Conservation (phyloP, 2,888 invertebrate species). For the Neocrepidodera transversa region DNA sequence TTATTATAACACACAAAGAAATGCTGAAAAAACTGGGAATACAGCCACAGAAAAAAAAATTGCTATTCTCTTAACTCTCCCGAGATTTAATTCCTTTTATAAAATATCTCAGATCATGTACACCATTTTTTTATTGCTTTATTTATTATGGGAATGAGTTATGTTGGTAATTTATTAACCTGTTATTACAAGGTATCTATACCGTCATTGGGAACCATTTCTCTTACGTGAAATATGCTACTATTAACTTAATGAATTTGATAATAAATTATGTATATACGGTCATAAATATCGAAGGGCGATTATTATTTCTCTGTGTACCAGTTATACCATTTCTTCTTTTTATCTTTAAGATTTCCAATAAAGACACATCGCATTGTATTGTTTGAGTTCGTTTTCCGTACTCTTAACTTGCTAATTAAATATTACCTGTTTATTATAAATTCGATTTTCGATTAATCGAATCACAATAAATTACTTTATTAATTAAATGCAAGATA, state of each 20-base stretch:
- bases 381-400: no score
- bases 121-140: conserved; percentile 29
- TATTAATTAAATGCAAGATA: no score
- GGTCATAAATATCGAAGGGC: conserved; percentile 23
- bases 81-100: neutral
- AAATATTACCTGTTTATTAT: no score
- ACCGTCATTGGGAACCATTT: conserved; percentile 38
- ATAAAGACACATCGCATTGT: no score
- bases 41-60: no score
- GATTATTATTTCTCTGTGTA: conserved; percentile 13
- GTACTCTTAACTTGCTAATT: no score
- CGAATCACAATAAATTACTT: no score
- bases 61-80: no score
- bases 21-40: no score
- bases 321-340: neutral
- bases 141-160: conserved; percentile 32
- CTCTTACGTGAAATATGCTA: conserved; percentile 39
- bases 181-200: conserved; percentile 39
- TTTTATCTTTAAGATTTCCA: no score
- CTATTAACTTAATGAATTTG: conserved; percentile 43
- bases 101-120: conserved; percentile 1
- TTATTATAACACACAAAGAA: no score
- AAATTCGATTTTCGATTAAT: no score
- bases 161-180: conserved; percentile 37
- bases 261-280: conserved; percentile 39